phyloP scores from a whole-genome alignment of 2,888 invertebrate genomes.

The Patella caerulea region DNA sequence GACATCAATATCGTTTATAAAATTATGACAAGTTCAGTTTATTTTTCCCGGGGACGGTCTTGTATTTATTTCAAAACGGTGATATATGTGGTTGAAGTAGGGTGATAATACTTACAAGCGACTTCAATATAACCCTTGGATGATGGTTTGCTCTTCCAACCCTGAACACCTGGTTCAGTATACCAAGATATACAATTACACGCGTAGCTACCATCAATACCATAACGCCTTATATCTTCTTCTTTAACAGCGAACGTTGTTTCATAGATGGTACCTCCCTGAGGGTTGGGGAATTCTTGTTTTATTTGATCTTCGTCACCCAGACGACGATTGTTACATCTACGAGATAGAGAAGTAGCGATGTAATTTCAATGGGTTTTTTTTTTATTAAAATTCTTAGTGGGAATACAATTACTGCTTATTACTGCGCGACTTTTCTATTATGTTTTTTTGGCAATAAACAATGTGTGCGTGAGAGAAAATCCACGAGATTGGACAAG shows the following conservation, averaged over 20 bases:
- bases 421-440: no score
- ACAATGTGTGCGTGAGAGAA: no score
- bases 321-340: not conserved
- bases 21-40: no score
- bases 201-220: not conserved
- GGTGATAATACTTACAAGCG: not conserved
- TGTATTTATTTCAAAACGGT: no score
- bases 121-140: not conserved
- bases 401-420: no score
- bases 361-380: no score
- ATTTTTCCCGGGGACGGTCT: no score
- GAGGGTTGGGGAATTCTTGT: not conserved
- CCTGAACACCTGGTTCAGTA: not conserved
- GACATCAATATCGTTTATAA: no score
- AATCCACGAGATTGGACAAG: no score
- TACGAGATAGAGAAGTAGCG: not conserved
- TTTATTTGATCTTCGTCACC: not conserved
- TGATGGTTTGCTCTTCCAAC: not conserved
- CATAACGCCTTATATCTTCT: not conserved
- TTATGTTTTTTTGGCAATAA: no score
- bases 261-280: not conserved
- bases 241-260: not conserved
- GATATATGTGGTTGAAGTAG: no score
- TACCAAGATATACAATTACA: conserved; percentile 1
- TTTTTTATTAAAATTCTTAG: no score